Evolutionary conservation across 2,888 invertebrate genomes (phyloP).

Genomic region (Sphaerophoria rueppellii): DNA sequence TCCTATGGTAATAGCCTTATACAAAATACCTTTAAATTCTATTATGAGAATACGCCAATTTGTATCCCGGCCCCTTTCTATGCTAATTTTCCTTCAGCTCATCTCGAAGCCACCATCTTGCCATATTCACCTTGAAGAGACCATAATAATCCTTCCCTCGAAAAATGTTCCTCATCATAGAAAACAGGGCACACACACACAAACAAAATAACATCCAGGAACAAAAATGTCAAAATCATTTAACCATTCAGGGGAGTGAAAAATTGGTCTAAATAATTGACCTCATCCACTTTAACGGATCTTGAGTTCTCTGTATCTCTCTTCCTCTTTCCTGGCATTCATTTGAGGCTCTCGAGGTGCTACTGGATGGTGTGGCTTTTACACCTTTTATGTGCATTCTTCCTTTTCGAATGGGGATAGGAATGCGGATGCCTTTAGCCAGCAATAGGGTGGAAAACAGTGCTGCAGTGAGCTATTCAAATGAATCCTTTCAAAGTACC

Average conservation of each 20-base stretch:
- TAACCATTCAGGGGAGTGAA: constrained; percentile 66
- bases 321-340: constrained; percentile 26
- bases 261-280: constrained; percentile 70
- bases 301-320: constrained; percentile 42
- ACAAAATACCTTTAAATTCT: too few species aligned
- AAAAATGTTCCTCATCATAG: background rate
- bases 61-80: too few species aligned
- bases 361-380: constrained; percentile 3
- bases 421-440: constrained; percentile 37
- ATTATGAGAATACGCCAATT: too few species aligned
- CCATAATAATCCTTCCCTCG: background rate
- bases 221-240: constrained; percentile 65
- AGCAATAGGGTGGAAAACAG: background rate
- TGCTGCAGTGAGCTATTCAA: constrained; percentile 43
- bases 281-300: constrained; percentile 68
- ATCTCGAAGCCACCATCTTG: background rate
- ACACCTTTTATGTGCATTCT: constrained; percentile 28
- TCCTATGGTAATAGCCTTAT: too few species aligned
- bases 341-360: constrained; percentile 10
- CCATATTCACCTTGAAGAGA: constrained; percentile 1
- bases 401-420: constrained; percentile 22
- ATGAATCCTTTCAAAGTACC: constrained; percentile 59
- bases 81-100: background rate
- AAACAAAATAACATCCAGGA: background rate
- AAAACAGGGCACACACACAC: too few species aligned